Percentiles rank a stretch among this genome's conserved stretches.
Evolutionary conservation across 2,888 invertebrate genomes (phyloP).

Genomic region (Euzophera pinguis): DNA sequence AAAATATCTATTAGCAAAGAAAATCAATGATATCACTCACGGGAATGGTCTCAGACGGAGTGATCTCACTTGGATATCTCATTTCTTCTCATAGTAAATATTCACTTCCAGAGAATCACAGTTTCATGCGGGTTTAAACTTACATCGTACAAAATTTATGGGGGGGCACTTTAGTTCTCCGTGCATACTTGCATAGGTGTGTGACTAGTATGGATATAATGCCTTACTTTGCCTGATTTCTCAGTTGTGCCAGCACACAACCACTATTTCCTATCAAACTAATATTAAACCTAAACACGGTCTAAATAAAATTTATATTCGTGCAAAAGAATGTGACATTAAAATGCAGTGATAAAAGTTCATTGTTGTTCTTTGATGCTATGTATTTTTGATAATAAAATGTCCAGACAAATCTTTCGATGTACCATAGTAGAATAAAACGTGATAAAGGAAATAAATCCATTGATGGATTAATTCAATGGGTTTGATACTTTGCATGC

Average conservation of each 20-base stretch:
- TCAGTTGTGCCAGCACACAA: slow-evolving; percentile 31
- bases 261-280: slow-evolving; percentile 6
- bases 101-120: slow-evolving; percentile 33
- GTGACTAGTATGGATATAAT: slow-evolving; percentile 32
- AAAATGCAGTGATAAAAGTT: slow-evolving; percentile 15
- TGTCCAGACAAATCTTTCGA: no score
- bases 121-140: slow-evolving; percentile 55
- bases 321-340: slow-evolving; percentile 1
- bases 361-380: no score
- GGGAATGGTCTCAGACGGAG: no score
- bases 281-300: slow-evolving; percentile 13
- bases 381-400: no score
- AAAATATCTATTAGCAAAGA: no score
- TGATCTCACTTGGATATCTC: no score
- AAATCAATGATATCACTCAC: no score
- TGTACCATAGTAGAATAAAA: no score
- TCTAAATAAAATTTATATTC: slow-evolving; percentile 8
- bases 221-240: slow-evolving; percentile 27
- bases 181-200: slow-evolving; percentile 46
- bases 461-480: no score
- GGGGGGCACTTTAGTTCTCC: slow-evolving; percentile 56
- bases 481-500: no score
- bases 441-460: no score
- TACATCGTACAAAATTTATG: slow-evolving; percentile 67
- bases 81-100: not conserved